Percentiles rank a stretch among this genome's conserved stretches.
phyloP scores from a whole-genome alignment of 2,113 vertebrate genomes.

The Paradisaea rubra region DNA sequence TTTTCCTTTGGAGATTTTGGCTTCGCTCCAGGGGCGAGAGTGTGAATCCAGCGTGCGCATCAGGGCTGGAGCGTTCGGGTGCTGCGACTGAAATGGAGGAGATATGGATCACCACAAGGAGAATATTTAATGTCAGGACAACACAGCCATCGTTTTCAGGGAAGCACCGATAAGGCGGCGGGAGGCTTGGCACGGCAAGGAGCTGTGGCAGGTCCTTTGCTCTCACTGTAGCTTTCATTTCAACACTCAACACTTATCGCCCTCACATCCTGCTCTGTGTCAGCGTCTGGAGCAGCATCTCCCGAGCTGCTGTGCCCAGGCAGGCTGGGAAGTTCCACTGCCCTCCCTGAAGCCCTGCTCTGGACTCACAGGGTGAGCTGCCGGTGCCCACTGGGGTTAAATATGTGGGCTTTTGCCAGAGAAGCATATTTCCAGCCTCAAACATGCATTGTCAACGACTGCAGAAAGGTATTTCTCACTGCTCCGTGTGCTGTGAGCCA shows the following conservation, averaged over 20 bases:
- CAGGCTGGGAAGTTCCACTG: not conserved
- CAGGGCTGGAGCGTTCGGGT: not conserved
- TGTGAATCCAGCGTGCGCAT: not conserved
- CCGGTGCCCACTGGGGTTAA: not conserved
- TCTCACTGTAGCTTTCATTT: not conserved
- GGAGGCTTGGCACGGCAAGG: not conserved
- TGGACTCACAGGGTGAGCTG: not conserved
- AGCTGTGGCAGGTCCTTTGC: not conserved
- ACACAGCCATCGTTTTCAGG: not conserved
- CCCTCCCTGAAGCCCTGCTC: not conserved
- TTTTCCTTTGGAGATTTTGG: conserved; percentile 46
- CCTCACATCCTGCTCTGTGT: not conserved
- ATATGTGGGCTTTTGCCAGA: conserved; percentile 3
- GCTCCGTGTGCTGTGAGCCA: not conserved
- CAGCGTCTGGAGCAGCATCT: not conserved
- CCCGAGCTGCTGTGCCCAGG: not conserved
- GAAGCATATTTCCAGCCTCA: not conserved
- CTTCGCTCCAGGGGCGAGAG: not conserved
- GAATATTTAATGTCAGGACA: not conserved
- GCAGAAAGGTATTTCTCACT: conserved; percentile 34
- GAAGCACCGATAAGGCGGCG: not conserved
- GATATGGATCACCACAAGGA: not conserved
- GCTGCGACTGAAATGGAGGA: not conserved
- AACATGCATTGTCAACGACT: not conserved
- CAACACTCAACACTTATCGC: not conserved